A percentile compares a stretch with the other conserved stretches of the same genome.
Evolutionary conservation across 2,888 invertebrate species (phyloP).

Genomic region (Glaucopsyche alexis): DNA sequence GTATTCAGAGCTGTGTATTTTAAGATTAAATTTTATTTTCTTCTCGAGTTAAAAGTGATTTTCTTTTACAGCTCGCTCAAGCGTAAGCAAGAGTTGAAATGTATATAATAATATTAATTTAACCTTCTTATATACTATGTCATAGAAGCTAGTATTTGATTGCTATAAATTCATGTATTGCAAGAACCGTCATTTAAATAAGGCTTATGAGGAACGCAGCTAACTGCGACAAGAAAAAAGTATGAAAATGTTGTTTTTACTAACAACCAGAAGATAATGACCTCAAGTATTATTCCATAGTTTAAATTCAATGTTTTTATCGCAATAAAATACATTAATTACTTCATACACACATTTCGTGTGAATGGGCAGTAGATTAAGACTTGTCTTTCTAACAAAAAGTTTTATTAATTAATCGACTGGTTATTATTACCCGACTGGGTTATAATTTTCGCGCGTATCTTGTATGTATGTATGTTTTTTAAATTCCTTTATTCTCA

Average conservation of each 20-base stretch:
- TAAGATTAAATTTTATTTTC: background rate
- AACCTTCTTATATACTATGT: too few species aligned
- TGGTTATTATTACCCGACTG: too few species aligned
- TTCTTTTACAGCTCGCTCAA: background rate
- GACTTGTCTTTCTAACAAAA: background rate
- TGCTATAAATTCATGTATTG: too few species aligned
- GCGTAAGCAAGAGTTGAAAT: background rate
- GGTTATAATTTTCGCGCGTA: too few species aligned
- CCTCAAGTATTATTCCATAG: background rate
- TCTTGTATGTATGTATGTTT: too few species aligned
- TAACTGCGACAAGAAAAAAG: background rate
- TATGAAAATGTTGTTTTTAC: background rate
- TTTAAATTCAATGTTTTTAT: background rate
- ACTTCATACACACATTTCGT: background rate
- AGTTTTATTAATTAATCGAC: too few species aligned
- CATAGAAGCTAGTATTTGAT: too few species aligned
- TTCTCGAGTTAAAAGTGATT: background rate
- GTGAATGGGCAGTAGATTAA: background rate
- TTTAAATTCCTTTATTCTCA: too few species aligned
- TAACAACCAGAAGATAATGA: background rate
- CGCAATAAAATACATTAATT: background rate
- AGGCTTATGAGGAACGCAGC: too few species aligned
- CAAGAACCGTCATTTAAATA: too few species aligned
- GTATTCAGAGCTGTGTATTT: background rate
- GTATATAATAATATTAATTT: too few species aligned